phyloP scores from a whole-genome alignment of 1,140 invertebrate genomes.

The Cydia fagiglandana region DNA sequence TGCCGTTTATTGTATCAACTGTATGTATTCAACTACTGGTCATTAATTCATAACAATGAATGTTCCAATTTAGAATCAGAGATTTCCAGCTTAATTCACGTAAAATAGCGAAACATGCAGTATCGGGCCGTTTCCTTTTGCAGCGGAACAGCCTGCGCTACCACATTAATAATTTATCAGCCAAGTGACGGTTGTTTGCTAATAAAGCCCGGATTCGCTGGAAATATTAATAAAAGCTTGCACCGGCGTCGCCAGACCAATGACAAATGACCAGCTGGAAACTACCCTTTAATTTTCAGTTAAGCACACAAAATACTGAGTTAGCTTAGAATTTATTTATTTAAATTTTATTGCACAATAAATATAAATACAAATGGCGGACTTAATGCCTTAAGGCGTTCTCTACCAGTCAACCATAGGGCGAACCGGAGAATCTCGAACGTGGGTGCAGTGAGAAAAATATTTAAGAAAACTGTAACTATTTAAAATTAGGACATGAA shows the following conservation, averaged over 20 bases:
- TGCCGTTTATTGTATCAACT: not conserved
- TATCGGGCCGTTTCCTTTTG: conserved; percentile 15
- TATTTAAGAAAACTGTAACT: too few relatives aligned
- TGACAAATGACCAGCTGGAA: conserved; percentile 71
- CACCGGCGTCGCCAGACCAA: conserved; percentile 53
- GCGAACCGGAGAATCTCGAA: too few relatives aligned
- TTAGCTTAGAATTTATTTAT: not conserved
- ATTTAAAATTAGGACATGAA: too few relatives aligned
- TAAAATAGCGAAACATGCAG: conserved; percentile 7
- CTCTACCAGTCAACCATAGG: too few relatives aligned
- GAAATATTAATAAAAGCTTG: conserved; percentile 79
- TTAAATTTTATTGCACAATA: too few relatives aligned
- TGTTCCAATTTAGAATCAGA: not conserved
- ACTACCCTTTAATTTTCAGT: conserved; percentile 73
- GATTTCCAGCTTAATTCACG: not conserved
- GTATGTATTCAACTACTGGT: not conserved
- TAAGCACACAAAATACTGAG: conserved; percentile 51
- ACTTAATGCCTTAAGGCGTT: too few relatives aligned
- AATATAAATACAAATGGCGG: too few relatives aligned
- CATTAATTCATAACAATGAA: not conserved
- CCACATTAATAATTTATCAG: conserved; percentile 79
- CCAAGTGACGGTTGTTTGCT: conserved; percentile 76
- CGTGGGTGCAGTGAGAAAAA: too few relatives aligned
- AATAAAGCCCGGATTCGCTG: conserved; percentile 76
- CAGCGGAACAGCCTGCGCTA: conserved; percentile 67